Conservation (phyloP, 1,140 invertebrate genomes). For the Samia ricini region DNA sequence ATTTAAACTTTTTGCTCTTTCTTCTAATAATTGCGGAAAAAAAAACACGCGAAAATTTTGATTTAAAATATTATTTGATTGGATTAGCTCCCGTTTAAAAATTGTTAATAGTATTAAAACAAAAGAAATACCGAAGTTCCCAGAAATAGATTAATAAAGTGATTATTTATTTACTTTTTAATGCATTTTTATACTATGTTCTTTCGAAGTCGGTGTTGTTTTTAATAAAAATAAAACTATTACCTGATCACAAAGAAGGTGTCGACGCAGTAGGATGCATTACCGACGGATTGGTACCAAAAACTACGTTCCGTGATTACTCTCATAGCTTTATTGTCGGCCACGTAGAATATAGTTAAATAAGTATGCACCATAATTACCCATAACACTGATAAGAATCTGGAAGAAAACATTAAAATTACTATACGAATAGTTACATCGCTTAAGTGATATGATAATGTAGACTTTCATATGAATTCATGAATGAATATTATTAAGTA, state of each 20-base stretch:
- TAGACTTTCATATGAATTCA: background rate
- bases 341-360: conserved; percentile 87
- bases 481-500: background rate
- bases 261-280: conserved; percentile 94
- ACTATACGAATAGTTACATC: background rate
- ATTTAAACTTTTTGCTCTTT: too few species aligned
- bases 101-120: too few species aligned
- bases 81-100: too few species aligned
- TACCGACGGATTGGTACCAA: conserved; percentile 90
- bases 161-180: too few species aligned
- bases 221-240: too few species aligned
- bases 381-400: conserved; percentile 91
- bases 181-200: too few species aligned
- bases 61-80: too few species aligned
- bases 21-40: too few species aligned
- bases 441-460: background rate
- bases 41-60: too few species aligned
- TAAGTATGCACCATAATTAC: conserved; percentile 96
- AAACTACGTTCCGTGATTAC: conserved; percentile 87
- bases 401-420: conserved; percentile 27
- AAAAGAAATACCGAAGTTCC: too few species aligned
- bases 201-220: too few species aligned
- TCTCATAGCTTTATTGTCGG: conserved; percentile 87
- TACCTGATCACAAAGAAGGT: conserved; percentile 94
- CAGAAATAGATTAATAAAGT: too few species aligned